Conservation (phyloP, 2,888 invertebrate species). For the Ennomos erosarius region DNA sequence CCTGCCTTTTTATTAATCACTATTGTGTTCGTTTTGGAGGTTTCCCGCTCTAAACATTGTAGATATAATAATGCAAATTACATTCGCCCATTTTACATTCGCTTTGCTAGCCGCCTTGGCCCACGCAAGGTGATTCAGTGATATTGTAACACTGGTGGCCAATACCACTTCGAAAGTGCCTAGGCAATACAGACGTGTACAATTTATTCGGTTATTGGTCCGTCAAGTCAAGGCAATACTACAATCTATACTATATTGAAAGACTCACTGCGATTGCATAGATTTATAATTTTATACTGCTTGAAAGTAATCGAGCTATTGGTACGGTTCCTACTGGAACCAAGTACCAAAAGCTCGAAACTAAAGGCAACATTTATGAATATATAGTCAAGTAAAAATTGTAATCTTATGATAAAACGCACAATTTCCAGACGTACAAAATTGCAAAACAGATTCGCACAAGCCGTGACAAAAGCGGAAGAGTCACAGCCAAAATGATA, state of each 20-base stretch:
- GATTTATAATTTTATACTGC: neutral
- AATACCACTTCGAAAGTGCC: constrained; percentile 77
- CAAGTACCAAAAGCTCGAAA: too few relatives aligned
- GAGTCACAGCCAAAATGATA: constrained; percentile 25
- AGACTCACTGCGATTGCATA: neutral
- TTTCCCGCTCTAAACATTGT: constrained; percentile 19
- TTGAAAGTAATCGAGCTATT: neutral
- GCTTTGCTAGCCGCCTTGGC: constrained; percentile 76
- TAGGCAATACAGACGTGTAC: constrained; percentile 62
- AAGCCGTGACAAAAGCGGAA: constrained; percentile 13
- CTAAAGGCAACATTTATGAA: too few relatives aligned
- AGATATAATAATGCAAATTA: constrained; percentile 55
- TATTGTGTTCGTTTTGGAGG: constrained; percentile 23
- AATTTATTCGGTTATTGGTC: constrained; percentile 44
- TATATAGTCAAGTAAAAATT: too few relatives aligned
- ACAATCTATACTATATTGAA: constrained; percentile 7
- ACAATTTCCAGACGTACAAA: constrained; percentile 5
- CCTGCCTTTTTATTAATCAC: constrained; percentile 22
- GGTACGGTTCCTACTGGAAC: too few relatives aligned
- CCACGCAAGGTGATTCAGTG: constrained; percentile 81
- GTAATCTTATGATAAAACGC: neutral
- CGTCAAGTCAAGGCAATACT: constrained; percentile 37
- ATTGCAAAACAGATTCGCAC: constrained; percentile 14
- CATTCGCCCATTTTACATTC: constrained; percentile 75
- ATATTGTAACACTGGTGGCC: constrained; percentile 74